These are phyloP conservation scores for Protula sp. DNA, from an alignment of 2,888 invertebrate species.

Conservation along the genomic window DNA sequence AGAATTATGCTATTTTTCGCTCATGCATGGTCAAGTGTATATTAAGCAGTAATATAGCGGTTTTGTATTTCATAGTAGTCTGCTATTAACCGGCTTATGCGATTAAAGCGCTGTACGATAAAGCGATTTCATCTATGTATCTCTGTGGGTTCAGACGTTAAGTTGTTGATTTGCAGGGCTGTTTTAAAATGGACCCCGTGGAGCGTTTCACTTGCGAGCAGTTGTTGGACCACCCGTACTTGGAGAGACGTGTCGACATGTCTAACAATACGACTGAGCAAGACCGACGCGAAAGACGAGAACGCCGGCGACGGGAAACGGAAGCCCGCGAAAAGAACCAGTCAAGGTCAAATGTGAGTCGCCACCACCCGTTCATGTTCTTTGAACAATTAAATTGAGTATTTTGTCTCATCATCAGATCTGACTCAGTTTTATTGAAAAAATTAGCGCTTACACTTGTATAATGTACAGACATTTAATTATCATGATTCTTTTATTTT, in stretches of 20 bases:
- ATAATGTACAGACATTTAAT: too few relatives aligned
- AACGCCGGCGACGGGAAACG: not conserved
- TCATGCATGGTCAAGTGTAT: too few relatives aligned
- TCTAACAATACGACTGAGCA: not conserved
- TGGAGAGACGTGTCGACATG: constrained; percentile 58
- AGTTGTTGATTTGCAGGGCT: constrained; percentile 68
- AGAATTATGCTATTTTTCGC: too few relatives aligned
- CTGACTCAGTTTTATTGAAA: too few relatives aligned
- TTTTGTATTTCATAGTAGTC: too few relatives aligned
- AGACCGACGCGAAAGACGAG: not conserved
- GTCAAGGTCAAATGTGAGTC: not conserved
- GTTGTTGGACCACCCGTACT: constrained; percentile 82
- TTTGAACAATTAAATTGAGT: not conserved
- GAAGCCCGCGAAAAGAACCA: not conserved
- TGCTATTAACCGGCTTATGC: too few relatives aligned
- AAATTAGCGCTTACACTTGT: too few relatives aligned
- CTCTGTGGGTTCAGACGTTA: too few relatives aligned
- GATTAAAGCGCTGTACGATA: too few relatives aligned
- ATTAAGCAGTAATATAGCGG: too few relatives aligned
- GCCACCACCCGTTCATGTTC: not conserved
- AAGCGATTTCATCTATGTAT: too few relatives aligned
- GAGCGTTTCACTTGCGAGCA: constrained; percentile 89
- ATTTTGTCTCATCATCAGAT: not conserved
- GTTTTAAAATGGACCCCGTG: constrained; percentile 89
- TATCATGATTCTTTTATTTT: too few relatives aligned